Evolutionary conservation across 2,888 invertebrate genomes (phyloP).

Genomic region (Andrena minutula): DNA sequence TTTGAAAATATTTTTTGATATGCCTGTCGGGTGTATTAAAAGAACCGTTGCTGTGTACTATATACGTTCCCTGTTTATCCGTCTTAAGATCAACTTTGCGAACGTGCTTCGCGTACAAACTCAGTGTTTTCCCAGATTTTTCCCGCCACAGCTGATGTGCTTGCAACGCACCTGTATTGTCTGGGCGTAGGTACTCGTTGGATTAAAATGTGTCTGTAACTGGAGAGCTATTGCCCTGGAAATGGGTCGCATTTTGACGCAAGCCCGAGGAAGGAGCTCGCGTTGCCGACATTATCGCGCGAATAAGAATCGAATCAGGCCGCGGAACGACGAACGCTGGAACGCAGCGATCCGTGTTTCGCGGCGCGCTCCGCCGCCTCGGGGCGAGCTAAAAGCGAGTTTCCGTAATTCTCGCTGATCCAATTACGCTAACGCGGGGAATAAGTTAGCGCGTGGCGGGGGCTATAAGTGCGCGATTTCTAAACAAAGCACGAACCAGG

Average conservation of each 20-base stretch:
- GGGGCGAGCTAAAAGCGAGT: conserved; percentile 68
- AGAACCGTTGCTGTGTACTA: too few relatives aligned
- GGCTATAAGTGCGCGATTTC: conserved; percentile 77
- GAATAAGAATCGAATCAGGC: conserved; percentile 43
- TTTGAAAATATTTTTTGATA: not conserved
- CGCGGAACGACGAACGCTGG: conserved; percentile 7
- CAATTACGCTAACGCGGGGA: conserved; percentile 78
- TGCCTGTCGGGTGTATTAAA: not conserved
- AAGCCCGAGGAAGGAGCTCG: not conserved
- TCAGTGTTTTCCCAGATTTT: too few relatives aligned
- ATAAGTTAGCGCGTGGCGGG: conserved; percentile 75
- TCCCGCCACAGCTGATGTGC: too few relatives aligned
- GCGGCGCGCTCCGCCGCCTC: conserved; percentile 47
- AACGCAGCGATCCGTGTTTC: conserved; percentile 56
- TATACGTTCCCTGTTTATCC: too few relatives aligned
- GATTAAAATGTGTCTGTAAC: too few relatives aligned
- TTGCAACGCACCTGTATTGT: too few relatives aligned
- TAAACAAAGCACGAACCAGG: conserved; percentile 80
- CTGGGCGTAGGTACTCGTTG: too few relatives aligned
- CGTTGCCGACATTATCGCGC: not conserved
- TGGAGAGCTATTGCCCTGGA: not conserved
- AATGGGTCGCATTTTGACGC: not conserved
- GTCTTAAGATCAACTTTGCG: too few relatives aligned
- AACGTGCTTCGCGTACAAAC: too few relatives aligned
- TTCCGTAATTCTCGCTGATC: conserved; percentile 79